Conservation (phyloP, 2,888 invertebrate genomes). For the Epinotia ramella region DNA sequence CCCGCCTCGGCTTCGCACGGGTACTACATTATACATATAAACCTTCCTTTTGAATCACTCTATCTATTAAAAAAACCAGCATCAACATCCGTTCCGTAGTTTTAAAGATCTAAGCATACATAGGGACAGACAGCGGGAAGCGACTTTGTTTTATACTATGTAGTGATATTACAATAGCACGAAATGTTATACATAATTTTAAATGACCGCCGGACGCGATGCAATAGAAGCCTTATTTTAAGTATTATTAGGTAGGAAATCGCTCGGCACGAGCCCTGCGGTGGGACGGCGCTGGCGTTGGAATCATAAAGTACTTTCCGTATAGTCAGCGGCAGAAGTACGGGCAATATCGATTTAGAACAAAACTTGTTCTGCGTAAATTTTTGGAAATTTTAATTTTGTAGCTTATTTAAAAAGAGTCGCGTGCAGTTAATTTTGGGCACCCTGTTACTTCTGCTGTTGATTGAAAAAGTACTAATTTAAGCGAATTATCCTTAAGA, state of each 20-base stretch:
- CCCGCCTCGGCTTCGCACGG: too few species aligned
- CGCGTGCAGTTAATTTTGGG: neutral
- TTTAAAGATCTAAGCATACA: too few species aligned
- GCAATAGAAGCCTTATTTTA: conserved; percentile 40
- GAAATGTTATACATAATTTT: conserved; percentile 6
- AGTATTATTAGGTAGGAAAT: conserved; percentile 39
- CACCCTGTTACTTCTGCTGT: neutral
- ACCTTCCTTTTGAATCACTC: too few species aligned
- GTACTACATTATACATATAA: too few species aligned
- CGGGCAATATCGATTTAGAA: neutral
- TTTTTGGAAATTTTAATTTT: too few species aligned
- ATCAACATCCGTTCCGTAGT: too few species aligned
- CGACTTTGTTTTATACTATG: neutral
- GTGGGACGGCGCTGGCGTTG: conserved; percentile 2
- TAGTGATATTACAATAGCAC: neutral
- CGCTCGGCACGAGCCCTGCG: conserved; percentile 11
- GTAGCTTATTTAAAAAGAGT: too few species aligned
- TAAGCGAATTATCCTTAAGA: neutral
- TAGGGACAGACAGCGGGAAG: too few species aligned
- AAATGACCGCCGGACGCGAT: conserved; percentile 15
- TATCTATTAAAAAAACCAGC: too few species aligned
- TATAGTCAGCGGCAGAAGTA: conserved; percentile 8
- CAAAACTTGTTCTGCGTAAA: too few species aligned
- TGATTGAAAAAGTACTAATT: neutral
- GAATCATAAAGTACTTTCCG: neutral